Conservation (phyloP, 2,888 invertebrate species). For the Rhodophaea formosa region DNA sequence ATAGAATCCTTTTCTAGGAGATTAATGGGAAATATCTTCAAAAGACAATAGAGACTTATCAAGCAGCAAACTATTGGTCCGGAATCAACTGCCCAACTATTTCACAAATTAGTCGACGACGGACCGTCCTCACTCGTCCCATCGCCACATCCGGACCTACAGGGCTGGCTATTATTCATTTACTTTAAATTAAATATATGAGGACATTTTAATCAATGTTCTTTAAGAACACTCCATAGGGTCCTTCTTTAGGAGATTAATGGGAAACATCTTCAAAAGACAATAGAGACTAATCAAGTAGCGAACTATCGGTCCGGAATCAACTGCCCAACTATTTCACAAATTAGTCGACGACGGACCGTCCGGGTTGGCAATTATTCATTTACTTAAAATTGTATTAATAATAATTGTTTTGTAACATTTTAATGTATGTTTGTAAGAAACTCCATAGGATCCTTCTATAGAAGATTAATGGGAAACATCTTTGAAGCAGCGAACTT, state of each 20-base stretch:
- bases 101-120: slow-evolving; percentile 65
- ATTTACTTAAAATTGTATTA: background rate
- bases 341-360: slow-evolving; percentile 60
- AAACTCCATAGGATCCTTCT: no score
- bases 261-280: no score
- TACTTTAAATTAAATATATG: background rate
- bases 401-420: background rate
- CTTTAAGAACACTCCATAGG: no score
- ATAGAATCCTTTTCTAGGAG: no score
- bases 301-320: slow-evolving; percentile 51
- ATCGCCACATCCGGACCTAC: background rate
- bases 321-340: slow-evolving; percentile 60
- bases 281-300: no score
- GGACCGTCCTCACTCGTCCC: slow-evolving; percentile 32
- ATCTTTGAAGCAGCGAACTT: slow-evolving; percentile 33
- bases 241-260: no score
- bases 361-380: slow-evolving; percentile 26
- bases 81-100: slow-evolving; percentile 57
- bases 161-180: slow-evolving; percentile 1
- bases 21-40: no score
- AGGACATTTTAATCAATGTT: background rate
- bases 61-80: slow-evolving; percentile 44
- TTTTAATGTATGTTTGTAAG: background rate
- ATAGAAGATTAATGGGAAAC: no score
- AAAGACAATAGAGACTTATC: no score